These are phyloP conservation scores for Gambusia holbrooki DNA, from an alignment of 2,113 vertebrate species.

Conservation along the genomic window DNA sequence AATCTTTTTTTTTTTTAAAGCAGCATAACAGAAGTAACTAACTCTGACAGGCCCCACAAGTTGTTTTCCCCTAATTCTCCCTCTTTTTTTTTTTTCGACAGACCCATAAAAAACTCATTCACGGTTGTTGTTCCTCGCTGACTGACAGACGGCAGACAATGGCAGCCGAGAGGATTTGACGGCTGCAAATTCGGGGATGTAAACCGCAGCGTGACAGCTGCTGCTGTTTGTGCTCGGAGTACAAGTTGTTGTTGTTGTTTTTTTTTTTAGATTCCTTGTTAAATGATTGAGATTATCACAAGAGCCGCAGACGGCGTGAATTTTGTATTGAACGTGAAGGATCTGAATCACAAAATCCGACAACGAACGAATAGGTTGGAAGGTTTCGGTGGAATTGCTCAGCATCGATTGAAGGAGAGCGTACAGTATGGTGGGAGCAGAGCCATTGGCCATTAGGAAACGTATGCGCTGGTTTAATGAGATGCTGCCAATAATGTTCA, in stretches of 20 bases:
- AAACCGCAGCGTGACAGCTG: slow-evolving; percentile 1
- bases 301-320: not conserved
- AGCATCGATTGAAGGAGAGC: slow-evolving; percentile 57
- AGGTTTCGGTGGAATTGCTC: slow-evolving; percentile 39
- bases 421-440: slow-evolving; percentile 39
- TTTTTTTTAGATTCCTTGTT: slow-evolving; percentile 3
- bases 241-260: not conserved
- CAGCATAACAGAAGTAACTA: not conserved
- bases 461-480: slow-evolving; percentile 63
- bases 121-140: slow-evolving; percentile 9
- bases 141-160: not conserved
- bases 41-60: not conserved
- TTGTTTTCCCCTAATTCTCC: not conserved
- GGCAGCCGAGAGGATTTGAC: slow-evolving; percentile 2
- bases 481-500: slow-evolving; percentile 62
- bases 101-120: slow-evolving; percentile 21
- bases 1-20: not conserved
- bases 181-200: not conserved
- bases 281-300: slow-evolving; percentile 14
- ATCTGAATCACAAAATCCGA: slow-evolving; percentile 1
- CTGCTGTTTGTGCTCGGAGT: slow-evolving; percentile 22
- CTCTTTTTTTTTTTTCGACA: slow-evolving; percentile 25
- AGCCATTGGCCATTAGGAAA: slow-evolving; percentile 53
- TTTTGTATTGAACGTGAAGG: slow-evolving; percentile 39
- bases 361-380: slow-evolving; percentile 18